Percentiles rank a stretch among this genome's conserved stretches.
Conservation (phyloP, 2,888 invertebrate genomes). For the Magallana nippona region DNA sequence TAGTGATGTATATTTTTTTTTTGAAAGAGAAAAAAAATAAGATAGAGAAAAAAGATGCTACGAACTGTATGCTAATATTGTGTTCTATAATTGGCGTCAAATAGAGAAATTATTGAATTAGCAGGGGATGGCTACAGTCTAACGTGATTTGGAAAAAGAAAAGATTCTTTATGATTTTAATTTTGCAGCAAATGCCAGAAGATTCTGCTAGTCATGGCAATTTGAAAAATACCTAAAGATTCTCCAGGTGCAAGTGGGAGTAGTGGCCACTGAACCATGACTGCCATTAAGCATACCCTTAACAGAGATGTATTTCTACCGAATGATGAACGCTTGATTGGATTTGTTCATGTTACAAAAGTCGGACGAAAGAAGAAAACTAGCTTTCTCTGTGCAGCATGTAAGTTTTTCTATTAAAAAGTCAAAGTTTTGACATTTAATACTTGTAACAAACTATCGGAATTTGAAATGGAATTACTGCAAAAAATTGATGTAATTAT, state of each 20-base stretch:
- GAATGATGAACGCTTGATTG: slow-evolving; percentile 88
- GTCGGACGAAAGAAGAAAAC: slow-evolving; percentile 90
- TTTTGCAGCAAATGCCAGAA: not conserved
- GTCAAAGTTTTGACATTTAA: no score
- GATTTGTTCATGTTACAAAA: slow-evolving; percentile 90
- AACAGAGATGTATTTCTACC: slow-evolving; percentile 90
- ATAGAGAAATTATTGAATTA: no score
- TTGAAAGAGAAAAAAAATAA: no score
- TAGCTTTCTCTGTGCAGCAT: slow-evolving; percentile 87
- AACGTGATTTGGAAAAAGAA: no score
- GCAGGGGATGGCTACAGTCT: no score
- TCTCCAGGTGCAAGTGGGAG: not conserved
- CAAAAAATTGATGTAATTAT: no score
- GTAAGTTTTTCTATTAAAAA: slow-evolving; percentile 51
- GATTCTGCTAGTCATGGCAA: no score
- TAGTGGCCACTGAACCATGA: slow-evolving; percentile 81
- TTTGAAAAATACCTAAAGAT: not conserved
- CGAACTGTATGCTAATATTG: no score
- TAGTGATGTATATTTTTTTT: no score
- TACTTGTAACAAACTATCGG: not conserved
- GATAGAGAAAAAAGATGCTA: no score
- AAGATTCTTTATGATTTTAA: no score
- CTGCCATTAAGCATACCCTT: slow-evolving; percentile 87
- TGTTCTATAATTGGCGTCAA: no score
- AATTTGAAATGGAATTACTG: not conserved